Conservation (phyloP, 2,888 invertebrate species). For the Chalcis sispes region DNA sequence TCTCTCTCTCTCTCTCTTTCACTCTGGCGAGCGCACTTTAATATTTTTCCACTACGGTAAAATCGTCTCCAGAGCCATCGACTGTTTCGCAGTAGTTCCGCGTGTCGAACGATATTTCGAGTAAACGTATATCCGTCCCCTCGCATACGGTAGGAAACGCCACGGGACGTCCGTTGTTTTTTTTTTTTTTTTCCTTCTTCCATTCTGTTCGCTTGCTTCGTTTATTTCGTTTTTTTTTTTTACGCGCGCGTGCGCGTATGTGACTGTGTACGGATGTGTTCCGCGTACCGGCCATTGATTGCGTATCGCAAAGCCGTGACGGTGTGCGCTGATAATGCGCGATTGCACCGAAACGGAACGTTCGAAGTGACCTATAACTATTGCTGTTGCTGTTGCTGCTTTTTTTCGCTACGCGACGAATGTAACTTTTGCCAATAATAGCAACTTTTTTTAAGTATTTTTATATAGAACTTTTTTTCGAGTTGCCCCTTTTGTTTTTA, state of each 20-base stretch:
- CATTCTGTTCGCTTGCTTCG: constrained; percentile 19
- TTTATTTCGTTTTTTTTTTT: constrained; percentile 46
- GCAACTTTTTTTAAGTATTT: too few species aligned
- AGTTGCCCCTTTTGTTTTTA: too few species aligned
- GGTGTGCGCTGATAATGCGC: constrained; percentile 30
- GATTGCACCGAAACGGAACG: constrained; percentile 8
- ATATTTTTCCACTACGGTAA: background rate
- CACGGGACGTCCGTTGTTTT: background rate
- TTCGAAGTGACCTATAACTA: background rate
- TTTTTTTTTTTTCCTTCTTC: constrained; percentile 46
- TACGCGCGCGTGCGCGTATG: background rate
- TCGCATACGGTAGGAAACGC: background rate
- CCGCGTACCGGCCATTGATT: constrained; percentile 68
- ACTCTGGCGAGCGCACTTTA: background rate
- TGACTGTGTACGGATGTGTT: constrained; percentile 59
- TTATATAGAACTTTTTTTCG: too few species aligned
- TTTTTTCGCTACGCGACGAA: background rate
- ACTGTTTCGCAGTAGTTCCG: too few species aligned
- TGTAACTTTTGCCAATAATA: too few species aligned
- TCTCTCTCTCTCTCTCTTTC: constrained; percentile 1
- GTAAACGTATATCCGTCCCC: background rate
- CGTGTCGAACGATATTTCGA: background rate
- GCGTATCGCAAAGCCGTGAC: constrained; percentile 52
- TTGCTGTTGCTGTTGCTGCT: background rate
- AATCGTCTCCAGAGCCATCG: too few species aligned